A percentile compares a stretch with the other conserved stretches of the same genome.
Evolutionary conservation across 2,888 invertebrate genomes (phyloP).

Genomic region (Heteromurus nitidus): DNA sequence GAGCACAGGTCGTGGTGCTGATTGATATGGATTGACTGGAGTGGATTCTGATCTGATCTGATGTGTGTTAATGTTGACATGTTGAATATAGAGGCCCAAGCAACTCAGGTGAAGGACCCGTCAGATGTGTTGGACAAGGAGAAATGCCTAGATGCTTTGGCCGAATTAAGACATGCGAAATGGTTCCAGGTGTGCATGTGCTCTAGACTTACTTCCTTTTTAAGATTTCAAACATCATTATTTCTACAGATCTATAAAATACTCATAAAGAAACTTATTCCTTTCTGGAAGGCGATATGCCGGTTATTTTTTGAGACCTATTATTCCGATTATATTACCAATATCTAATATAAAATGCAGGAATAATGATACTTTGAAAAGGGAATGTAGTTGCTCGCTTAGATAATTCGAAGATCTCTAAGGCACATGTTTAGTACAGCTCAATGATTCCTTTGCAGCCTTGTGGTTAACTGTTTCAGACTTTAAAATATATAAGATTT

Average conservation of each 20-base stretch:
- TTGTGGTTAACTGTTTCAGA: conserved; percentile 75
- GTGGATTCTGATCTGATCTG: conserved; percentile 63
- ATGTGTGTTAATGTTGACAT: conserved; percentile 73
- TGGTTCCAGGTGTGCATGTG: conserved; percentile 97
- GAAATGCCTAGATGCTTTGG: conserved; percentile 99
- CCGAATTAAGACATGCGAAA: conserved; percentile 99
- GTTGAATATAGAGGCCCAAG: conserved; percentile 73
- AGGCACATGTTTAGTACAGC: conserved; percentile 72
- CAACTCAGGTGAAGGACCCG: conserved; percentile 79
- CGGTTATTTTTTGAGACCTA: too few species aligned
- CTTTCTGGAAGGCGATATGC: too few species aligned
- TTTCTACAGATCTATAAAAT: conserved; percentile 38
- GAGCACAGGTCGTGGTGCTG: background rate
- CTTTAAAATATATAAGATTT: too few species aligned
- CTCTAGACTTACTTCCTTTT: conserved; percentile 72
- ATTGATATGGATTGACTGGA: background rate
- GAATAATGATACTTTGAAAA: conserved; percentile 34
- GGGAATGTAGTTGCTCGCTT: conserved; percentile 3
- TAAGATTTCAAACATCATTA: conserved; percentile 54
- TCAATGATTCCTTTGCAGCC: conserved; percentile 75
- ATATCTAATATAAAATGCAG: too few species aligned
- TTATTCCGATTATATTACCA: too few species aligned
- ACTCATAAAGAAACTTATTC: too few species aligned
- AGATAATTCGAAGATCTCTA: conserved; percentile 62
- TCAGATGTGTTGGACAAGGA: conserved; percentile 98